Base-by-base conservation (phyloP, 2,888 invertebrate genomes). In the Alloscopus bannaensis region DNA sequence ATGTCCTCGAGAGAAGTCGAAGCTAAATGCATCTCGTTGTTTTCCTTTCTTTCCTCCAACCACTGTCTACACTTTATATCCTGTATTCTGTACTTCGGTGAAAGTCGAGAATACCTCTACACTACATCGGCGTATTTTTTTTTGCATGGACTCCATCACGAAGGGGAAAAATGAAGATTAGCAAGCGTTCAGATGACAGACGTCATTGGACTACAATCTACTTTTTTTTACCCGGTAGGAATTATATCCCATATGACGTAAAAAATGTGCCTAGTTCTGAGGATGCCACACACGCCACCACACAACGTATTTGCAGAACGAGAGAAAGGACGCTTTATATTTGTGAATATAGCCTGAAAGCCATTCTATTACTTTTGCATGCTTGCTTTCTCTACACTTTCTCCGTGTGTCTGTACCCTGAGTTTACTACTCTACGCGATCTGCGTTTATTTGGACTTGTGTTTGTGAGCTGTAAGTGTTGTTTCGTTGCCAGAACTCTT, bases 401-500 rank as follows among this genome's bases (percentile, higher is more conserved):
- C 62, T 59, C n/a, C 62, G 22, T 40, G 36, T 42, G 36, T 62
- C 36, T 13, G 1, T n/a, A n/a, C 24, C 29, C 59, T 55, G 55
- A 24, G 28, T 18, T n/a, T 29, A 57, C 52, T n/a, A 52, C 16
- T 52, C 4, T 24, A 24, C 3, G 8, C 18, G 45, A 13, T 36
- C n/a, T 52, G 52, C 24, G 52, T 52, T n/a, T n/a, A 52, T 47
- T n/a, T 47, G 13, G 36, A 26, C 26, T 8, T 36, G 29, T 28
- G 57, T 6, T 2, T 26, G 16, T 62, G n/a, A n/a, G 42, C 42
- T 36, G 40, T 24, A 57, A 62, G 22, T 40, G 22, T 62, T 42
- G 62, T 40, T 62, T 62, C 26, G 22, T 62, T 62, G 62, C 62
- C 62, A 62, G 62, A 62, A 62, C 24, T 62, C 62, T 24, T 40